Base-by-base conservation (phyloP, 2,113 vertebrate species). In the Mormoops blainvillei region DNA sequence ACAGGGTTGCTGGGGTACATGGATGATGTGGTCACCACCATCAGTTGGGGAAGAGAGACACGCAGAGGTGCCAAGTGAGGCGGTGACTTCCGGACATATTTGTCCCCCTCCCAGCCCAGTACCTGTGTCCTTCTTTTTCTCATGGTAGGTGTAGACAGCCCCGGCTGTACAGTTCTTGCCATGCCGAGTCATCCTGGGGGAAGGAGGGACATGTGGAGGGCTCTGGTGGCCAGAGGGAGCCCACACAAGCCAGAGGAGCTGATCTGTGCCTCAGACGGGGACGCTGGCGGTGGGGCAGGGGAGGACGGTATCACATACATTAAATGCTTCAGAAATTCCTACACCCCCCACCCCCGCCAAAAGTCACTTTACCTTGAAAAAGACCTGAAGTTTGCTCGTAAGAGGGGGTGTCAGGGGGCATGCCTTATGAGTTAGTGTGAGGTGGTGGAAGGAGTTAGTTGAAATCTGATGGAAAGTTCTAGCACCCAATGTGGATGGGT, bases 71-170 rank as follows among this genome's bases (percentile, higher is more conserved):
- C 67, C 15, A 1, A 26, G 38, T 3, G 7, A 5, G 41, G 31
- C 0, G 24, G 80, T 14, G 48, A 22, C n/a, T 50, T 24, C 0
- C 12, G 22, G 54, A 38, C 16, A 15, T 28, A 7, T 3, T 3
- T 1, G 5, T 5, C 3, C 7, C 3, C 54, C 11, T 4, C 5
- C 22, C 33, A 31, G 4, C 24, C 45, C 52, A 93, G 83, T 76
- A 99, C 99, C 99, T 86, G 99, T 99, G 82, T 99, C 99, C 89
- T 99, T 99, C 98, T 97, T 99, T 87, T 99, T 99, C 98, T 99
- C 99, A 1, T 99, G 99, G 96, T 99, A 99, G 3, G 99, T 99
- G 97, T 99, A 99, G 0, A 99, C 99, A 0, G 99, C 99, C 31
- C 99, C 99, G 0, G 99, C 99, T 0, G 99, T 99, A 70, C 99